Evolutionary conservation across 2,113 vertebrate species (phyloP), one percentile per base, ranked within the genome.

Genomic region (Anolis sagrei): DNA sequence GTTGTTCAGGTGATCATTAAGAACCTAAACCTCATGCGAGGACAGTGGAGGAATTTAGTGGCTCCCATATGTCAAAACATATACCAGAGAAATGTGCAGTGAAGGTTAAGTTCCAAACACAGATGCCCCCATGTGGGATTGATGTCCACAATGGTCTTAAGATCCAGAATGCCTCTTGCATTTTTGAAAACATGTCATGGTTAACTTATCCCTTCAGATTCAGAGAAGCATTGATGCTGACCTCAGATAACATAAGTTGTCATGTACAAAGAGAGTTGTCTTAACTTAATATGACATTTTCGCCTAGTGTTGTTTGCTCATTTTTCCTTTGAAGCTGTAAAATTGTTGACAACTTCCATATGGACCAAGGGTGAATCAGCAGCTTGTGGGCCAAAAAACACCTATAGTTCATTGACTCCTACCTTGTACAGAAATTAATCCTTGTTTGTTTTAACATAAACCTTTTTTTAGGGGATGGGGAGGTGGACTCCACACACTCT

Each of bases 51-150:
- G 16, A 3, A 19, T 51, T 11, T 19, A 34, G 0, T 70, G 9
- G 19, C 66, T 83, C 79, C 72, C 48, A 0, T 9, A 0, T 83
- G 83, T 86, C 79, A 85, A 64, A 85, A 58, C 76, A 58, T 61
- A 4, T 62, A 49, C 0, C 0, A 5, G 74, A 23, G 6, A 49
- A 0, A 14, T 10, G 7, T 51, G 44, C 75, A 21, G 0, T 0
- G 69, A 2, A 1, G 54, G 0, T 39, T 73, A 14, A 5, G 72
- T 51, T 61, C 51, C 32, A 0, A 13, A 64, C 2, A 32, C 73
- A 66, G 62, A 29, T 54, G 2, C 29, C 36, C 18, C 48, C 68
- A 51, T 54, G 11, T 29, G 19, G 88, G 27, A 23, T 6, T 69
- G 75, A 2, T 36, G 21, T 62, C 54, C 1, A 61, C 11, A 16